phyloP scores from a whole-genome alignment of 2,888 invertebrate genomes.

The Sisyra terminalis region DNA sequence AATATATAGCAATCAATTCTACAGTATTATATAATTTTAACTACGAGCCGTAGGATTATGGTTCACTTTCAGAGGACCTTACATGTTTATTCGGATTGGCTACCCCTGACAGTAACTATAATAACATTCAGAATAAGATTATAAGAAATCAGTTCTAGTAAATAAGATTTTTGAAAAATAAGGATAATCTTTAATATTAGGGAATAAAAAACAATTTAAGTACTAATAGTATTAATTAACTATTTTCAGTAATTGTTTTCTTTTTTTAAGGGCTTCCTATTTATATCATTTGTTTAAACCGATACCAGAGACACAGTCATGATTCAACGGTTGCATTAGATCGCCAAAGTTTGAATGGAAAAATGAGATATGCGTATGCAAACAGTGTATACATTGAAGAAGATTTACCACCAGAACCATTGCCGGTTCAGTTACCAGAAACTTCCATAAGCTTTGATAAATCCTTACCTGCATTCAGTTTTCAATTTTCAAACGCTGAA shows the following conservation, averaged over 20 bases:
- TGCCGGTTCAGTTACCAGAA: neutral
- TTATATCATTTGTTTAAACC: constrained; percentile 20
- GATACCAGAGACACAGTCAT: constrained; percentile 8
- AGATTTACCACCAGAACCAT: neutral
- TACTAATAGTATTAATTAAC: too few species aligned
- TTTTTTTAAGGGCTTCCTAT: constrained; percentile 21
- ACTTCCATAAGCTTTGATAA: neutral
- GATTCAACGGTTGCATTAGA: neutral
- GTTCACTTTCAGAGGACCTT: too few species aligned
- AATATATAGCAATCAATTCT: too few species aligned
- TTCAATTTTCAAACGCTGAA: neutral
- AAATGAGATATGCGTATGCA: neutral
- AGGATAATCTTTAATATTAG: too few species aligned
- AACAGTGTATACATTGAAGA: constrained; percentile 3
- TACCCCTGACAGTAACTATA: too few species aligned
- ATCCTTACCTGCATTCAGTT: neutral
- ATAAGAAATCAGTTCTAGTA: too few species aligned
- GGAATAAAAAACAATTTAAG: too few species aligned
- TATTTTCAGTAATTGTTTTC: constrained; percentile 3
- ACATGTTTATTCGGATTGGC: too few species aligned
- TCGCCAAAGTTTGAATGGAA: neutral
- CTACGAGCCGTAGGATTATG: too few species aligned
- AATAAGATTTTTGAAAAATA: too few species aligned
- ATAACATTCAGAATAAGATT: too few species aligned
- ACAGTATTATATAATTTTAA: too few species aligned